Percentiles rank a stretch among this genome's conserved stretches.
Conservation (phyloP, 2,888 invertebrate genomes). For the Drosophila putrida region DNA sequence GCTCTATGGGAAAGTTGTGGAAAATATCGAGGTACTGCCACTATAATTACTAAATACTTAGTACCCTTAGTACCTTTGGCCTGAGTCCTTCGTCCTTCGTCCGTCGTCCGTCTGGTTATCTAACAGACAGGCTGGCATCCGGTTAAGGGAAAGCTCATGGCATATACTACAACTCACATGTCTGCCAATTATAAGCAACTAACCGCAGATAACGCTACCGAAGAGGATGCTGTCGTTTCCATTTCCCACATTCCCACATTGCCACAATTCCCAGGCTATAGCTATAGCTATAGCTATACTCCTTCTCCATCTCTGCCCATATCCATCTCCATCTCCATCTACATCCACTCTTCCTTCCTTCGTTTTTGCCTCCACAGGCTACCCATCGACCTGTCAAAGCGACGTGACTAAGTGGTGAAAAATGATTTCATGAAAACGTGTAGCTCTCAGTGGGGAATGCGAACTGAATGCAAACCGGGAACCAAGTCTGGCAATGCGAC, state of each 20-base stretch:
- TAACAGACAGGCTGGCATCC: slow-evolving; percentile 38
- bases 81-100: not conserved
- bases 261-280: slow-evolving; percentile 32
- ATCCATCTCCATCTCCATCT: not conserved
- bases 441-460: slow-evolving; percentile 71
- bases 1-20: slow-evolving; percentile 59
- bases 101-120: not conserved
- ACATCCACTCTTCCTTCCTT: not conserved
- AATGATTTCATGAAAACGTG: slow-evolving; percentile 80
- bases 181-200: slow-evolving; percentile 79
- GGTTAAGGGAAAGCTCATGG: slow-evolving; percentile 56
- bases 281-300: not conserved
- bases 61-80: slow-evolving; percentile 22
- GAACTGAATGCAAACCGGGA: slow-evolving; percentile 54
- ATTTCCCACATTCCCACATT: slow-evolving; percentile 40
- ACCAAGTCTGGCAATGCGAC: slow-evolving; percentile 21
- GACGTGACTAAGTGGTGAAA: slow-evolving; percentile 79
- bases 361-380: slow-evolving; percentile 46
- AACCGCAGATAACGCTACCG: slow-evolving; percentile 72
- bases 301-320: not conserved
- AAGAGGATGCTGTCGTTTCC: slow-evolving; percentile 67
- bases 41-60: slow-evolving; percentile 65
- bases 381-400: slow-evolving; percentile 69
- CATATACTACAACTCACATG: slow-evolving; percentile 65
- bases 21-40: slow-evolving; percentile 22